phyloP scores from a whole-genome alignment of 2,113 vertebrate genomes.

The Stegostoma tigrinum region DNA sequence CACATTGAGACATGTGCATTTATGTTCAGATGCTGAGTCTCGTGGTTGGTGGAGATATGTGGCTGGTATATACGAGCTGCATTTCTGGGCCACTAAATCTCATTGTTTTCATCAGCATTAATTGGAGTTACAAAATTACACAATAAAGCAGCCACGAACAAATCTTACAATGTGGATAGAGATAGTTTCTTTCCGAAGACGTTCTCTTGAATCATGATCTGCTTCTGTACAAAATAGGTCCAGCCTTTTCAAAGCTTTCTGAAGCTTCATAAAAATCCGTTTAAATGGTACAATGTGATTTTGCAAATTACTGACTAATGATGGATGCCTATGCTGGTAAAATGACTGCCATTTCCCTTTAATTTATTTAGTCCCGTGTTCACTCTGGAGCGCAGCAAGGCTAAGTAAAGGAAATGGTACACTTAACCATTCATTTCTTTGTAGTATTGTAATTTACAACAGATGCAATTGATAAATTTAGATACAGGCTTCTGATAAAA shows the following conservation, averaged over 20 bases:
- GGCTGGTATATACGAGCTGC: too few relatives aligned
- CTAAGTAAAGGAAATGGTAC: constrained; percentile 7
- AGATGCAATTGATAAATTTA: not conserved
- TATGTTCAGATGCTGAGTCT: not conserved
- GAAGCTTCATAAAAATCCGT: not conserved
- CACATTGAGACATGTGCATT: not conserved
- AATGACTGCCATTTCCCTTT: not conserved
- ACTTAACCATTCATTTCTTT: not conserved
- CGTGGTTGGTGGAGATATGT: not conserved
- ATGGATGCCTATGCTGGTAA: not conserved
- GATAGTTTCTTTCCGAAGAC: not conserved
- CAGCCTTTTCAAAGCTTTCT: not conserved
- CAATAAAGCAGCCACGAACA: not conserved
- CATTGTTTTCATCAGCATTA: not conserved
- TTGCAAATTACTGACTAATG: not conserved
- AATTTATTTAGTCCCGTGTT: not conserved
- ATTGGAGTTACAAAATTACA: not conserved
- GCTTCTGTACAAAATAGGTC: not conserved
- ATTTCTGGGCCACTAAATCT: not conserved
- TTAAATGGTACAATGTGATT: not conserved
- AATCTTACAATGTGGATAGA: not conserved
- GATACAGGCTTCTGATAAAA: not conserved
- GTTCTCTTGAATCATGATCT: not conserved
- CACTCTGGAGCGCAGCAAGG: not conserved
- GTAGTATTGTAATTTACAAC: not conserved